These are phyloP conservation scores for Grapholita molesta DNA, from an alignment of 1,140 invertebrate species.

Conservation along the genomic window DNA sequence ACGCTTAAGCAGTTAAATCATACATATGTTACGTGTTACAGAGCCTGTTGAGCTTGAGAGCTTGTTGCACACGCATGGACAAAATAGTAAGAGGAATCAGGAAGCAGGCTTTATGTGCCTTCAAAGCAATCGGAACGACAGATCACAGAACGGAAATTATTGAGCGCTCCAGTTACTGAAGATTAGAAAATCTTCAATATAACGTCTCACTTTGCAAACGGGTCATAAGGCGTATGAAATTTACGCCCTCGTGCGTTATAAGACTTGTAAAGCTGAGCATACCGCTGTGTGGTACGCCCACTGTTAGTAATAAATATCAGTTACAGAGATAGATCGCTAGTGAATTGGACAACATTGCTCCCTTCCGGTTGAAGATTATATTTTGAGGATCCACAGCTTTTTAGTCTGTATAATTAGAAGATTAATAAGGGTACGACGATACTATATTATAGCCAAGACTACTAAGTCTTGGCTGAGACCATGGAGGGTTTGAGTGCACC, in stretches of 20 bases:
- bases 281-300: conserved; percentile 1
- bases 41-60: neutral
- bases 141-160: neutral
- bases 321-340: conserved; percentile 33
- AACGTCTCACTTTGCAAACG: neutral
- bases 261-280: neutral
- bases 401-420: neutral
- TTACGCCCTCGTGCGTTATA: neutral
- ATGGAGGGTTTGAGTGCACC: no score
- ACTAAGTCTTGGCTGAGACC: no score
- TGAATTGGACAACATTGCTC: conserved; percentile 32
- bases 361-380: conserved; percentile 25
- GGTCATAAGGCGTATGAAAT: neutral
- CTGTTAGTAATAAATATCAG: conserved; percentile 35
- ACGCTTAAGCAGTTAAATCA: conserved; percentile 10
- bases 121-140: conserved; percentile 1
- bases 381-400: neutral
- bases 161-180: neutral
- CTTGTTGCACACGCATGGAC: neutral
- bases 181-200: neutral
- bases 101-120: neutral
- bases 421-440: no score
- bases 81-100: neutral
- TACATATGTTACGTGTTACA: conserved; percentile 7
- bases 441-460: no score